Base-by-base conservation (phyloP, 1,140 invertebrate genomes). In the Pseudomyrmex cubaensis region DNA sequence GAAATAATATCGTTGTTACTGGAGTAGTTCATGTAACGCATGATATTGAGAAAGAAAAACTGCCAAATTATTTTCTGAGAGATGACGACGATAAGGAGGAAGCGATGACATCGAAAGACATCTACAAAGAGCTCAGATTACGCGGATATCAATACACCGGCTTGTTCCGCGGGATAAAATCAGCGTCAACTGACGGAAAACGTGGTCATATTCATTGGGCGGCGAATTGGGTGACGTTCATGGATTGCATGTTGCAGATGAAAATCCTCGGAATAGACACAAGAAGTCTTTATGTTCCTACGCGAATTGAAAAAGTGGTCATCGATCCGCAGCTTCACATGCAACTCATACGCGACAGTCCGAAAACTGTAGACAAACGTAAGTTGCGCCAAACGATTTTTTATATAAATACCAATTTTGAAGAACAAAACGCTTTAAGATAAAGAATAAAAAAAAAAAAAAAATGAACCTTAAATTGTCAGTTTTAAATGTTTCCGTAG, bases 181-280 rank as follows among this genome's bases (percentile, higher is more conserved):
- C 94, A 90, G 92, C 90, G 92, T 95, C 92, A 10, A 93, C 93
- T 10, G 94, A 94, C 83, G 95, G 94, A 61, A 85, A 74, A 0
- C 89, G 89, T 10, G 96, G 96, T 15, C 91, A 92, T 48, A 92
- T 96, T 0, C 87, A 87, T 22, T 98, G 97, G 97, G 93, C 94
- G 17, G 96, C 97, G 87, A 98, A 98, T 92, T 99, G 98, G 98
- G 96, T 98, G 0, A 95, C 98, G 1, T 99, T 98, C 92, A 96
- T 99, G 95, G 98, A 99, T 93, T 98, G 97, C 22, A 97, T 99
- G 96, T 94, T 99, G 22, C 98, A 99, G 93, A 96, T 98, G 86
- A 96, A 97, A 84, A 96, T 99, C 67, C 90, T 99, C 1, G 95
- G 96, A 22, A 94, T 95, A 35, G 97, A 98, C 85, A 96, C 96